Evolutionary conservation across 2,113 vertebrate species (phyloP).

Genomic region (Passer domesticus): DNA sequence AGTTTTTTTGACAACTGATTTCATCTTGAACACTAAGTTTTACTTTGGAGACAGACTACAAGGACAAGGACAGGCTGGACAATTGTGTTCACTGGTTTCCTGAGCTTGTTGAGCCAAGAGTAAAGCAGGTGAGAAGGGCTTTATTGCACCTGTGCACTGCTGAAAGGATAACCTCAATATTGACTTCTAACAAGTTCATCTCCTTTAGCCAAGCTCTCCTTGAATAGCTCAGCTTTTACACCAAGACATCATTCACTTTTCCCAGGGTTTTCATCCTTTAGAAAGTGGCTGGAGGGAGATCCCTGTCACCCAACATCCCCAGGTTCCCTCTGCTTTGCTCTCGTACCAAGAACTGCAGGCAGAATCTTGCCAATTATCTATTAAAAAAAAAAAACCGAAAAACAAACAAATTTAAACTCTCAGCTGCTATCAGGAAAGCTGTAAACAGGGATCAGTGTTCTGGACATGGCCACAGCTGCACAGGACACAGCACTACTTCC

Average conservation of each 20-base stretch:
- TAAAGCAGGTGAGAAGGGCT: not conserved
- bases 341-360: not conserved
- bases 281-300: not conserved
- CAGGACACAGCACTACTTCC: not conserved
- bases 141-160: not conserved
- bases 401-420: not conserved
- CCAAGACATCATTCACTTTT: fast-evolving
- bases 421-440: not conserved
- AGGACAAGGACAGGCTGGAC: not conserved
- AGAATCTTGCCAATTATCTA: not conserved
- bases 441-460: not conserved
- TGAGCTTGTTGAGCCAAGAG: not conserved
- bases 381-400: not conserved
- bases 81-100: not conserved
- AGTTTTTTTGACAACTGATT: not conserved
- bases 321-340: not conserved
- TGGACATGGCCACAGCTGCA: not conserved
- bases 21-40: not conserved
- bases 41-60: not conserved
- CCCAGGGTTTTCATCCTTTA: not conserved
- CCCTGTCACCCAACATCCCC: not conserved
- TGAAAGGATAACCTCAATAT: not conserved
- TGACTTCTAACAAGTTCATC: not conserved
- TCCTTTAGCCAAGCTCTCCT: not conserved
- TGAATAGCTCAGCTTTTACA: not conserved